phyloP scores from a whole-genome alignment of 2,888 invertebrate genomes.

The Acanthosepion esculentum region DNA sequence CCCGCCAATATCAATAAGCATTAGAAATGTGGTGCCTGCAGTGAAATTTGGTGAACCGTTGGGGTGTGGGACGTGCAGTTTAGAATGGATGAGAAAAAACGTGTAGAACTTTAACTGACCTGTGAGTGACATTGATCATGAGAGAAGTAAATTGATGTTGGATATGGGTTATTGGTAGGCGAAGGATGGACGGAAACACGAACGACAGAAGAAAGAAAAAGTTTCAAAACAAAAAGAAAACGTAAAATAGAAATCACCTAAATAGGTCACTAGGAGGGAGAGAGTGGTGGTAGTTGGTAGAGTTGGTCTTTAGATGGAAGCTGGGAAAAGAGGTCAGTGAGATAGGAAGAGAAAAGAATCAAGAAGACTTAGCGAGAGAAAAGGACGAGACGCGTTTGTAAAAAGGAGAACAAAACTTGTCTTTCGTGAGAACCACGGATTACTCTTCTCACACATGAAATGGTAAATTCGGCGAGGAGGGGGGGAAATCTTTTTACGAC shows the following conservation, averaged over 20 bases:
- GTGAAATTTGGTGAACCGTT: no score
- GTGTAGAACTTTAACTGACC: neutral
- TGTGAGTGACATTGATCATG: neutral
- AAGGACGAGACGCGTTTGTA: no score
- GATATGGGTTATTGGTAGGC: neutral
- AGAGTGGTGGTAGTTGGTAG: neutral
- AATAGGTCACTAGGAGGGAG: neutral
- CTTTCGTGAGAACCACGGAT: neutral
- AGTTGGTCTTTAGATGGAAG: neutral
- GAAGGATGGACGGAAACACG: neutral
- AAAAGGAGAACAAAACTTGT: neutral
- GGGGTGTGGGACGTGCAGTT: no score
- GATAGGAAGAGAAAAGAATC: neutral
- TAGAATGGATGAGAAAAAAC: no score
- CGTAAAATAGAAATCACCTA: neutral
- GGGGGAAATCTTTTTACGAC: neutral
- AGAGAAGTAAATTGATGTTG: constrained; percentile 4
- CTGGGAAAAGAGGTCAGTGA: neutral
- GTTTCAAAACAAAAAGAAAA: neutral
- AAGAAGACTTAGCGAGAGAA: neutral
- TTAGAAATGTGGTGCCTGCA: no score
- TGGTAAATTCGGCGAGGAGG: neutral
- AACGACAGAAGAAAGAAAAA: neutral
- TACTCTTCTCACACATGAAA: constrained; percentile 7
- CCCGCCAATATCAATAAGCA: no score